These are phyloP conservation scores for Tipula confusa DNA, from an alignment of 2,888 invertebrate genomes.

Conservation along the genomic window DNA sequence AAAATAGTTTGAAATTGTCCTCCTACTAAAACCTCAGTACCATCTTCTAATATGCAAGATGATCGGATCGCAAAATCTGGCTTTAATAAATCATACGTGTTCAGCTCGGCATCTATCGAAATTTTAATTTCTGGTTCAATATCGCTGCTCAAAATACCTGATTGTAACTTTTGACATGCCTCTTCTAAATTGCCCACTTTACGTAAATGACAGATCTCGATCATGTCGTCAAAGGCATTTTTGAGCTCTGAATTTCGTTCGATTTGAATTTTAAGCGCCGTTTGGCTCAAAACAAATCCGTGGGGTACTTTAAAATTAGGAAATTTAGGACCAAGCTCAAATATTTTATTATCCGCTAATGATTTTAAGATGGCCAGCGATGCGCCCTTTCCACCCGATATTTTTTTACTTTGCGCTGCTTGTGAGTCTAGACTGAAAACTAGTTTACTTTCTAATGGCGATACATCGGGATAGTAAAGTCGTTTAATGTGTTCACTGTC, in stretches of 20 bases:
- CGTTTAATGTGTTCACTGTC: conserved; percentile 32
- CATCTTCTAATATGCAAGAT: conserved; percentile 72
- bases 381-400: conserved; percentile 76
- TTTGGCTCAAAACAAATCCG: conserved; percentile 66
- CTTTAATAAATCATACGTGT: conserved; percentile 36
- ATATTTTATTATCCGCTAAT: conserved; percentile 16
- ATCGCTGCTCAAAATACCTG: background rate
- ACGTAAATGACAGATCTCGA: conserved; percentile 50
- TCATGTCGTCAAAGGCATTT: conserved; percentile 52
- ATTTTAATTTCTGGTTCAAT: background rate
- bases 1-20: conserved; percentile 79
- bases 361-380: conserved; percentile 62
- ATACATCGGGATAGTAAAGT: conserved; percentile 45
- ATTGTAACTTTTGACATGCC: conserved; percentile 48
- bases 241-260: conserved; percentile 50
- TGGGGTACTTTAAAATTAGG: conserved; percentile 53
- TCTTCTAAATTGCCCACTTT: conserved; percentile 28
- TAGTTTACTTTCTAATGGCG: conserved; percentile 22
- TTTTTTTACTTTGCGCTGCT: conserved; percentile 53
- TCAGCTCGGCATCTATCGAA: background rate
- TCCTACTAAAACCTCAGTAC: conserved; percentile 72
- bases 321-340: background rate
- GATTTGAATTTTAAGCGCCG: conserved; percentile 59
- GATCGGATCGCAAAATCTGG: conserved; percentile 64
- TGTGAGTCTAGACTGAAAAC: conserved; percentile 34